Evolutionary conservation across 2,113 vertebrate species (phyloP).

Genomic region (Odontophorus gujanensis): DNA sequence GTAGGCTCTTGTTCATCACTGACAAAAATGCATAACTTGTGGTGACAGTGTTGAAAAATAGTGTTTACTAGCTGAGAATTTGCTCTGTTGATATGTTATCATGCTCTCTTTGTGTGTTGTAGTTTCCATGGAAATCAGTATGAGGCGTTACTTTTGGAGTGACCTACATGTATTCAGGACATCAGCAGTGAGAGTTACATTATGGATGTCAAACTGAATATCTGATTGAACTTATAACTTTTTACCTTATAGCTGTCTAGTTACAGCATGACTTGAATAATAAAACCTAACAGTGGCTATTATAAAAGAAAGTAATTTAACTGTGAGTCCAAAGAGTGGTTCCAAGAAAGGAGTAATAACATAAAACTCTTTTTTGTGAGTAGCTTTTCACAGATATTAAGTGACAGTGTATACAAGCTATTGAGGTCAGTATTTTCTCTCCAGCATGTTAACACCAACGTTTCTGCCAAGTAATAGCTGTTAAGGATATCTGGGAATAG

Average conservation of each 20-base stretch:
- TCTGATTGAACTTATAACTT: background rate
- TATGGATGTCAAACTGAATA: background rate
- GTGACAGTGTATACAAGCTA: background rate
- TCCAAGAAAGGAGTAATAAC: background rate
- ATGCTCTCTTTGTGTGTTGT: background rate
- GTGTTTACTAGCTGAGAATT: background rate
- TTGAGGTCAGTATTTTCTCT: background rate
- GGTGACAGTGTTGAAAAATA: background rate
- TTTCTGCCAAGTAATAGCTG: background rate
- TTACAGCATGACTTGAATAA: background rate
- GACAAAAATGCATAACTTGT: background rate
- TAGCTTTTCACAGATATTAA: background rate
- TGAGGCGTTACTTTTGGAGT: background rate
- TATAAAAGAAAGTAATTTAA: background rate
- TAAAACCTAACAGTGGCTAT: background rate
- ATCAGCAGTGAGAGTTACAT: background rate
- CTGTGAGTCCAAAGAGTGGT: background rate
- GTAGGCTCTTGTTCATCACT: background rate
- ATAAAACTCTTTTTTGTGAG: background rate
- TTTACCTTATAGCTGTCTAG: background rate
- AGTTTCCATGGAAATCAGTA: background rate
- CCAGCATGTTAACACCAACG: background rate
- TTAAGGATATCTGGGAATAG: background rate
- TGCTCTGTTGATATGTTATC: background rate
- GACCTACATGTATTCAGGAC: background rate